Base-by-base conservation (phyloP, 92 coral and sea anemone genomes). In the Chrysogorgia sp. region DNA sequence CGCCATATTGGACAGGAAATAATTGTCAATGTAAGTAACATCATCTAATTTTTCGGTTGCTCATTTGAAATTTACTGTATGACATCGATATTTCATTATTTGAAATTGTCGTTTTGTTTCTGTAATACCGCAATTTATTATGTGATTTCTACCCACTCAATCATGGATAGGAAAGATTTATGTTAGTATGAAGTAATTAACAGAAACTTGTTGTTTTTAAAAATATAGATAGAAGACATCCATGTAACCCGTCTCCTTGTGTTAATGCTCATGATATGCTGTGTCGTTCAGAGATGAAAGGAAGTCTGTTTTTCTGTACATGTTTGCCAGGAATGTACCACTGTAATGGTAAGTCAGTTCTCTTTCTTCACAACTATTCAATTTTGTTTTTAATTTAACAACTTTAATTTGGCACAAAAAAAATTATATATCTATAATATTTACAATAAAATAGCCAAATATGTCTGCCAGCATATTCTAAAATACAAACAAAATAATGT, bases 231-330 rank as follows among this genome's bases (percentile, higher is more conserved):
- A 37, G 25, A 2, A 37, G 34, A 30, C 33, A 69, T 31, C 76
- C 76, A 49, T 69, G 76, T 47, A 69, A 48, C 25, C 76, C 76
- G 12, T 69, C 76, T 26, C n/a, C 40, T 37, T 69, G 76, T 49
- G 40, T 69, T 34, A 28, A 69, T 28, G 59, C 76, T 14, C 31
- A 43, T 22, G 28, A 30, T 35, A 69, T 69, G 76, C n/a, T 55
- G 76, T 69, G 76, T 58, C 50, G 76, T 28, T 69, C 76, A 40
- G 60, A 69, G 48, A 24, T 24, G 41, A 69, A 58, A 49, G 76
- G 76, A 69, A 49, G 40, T 41, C 34, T 45, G 20, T 69, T 69
- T 25, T 47, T 17, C 32, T 69, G 76, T 48, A 45, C 76, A 5
- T 47, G 60, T 69, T 24, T 47, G n/a, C 53, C 29, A 5, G 50